Evolutionary conservation across 2,888 invertebrate genomes (phyloP).

Genomic region (Prenolepis imparis): DNA sequence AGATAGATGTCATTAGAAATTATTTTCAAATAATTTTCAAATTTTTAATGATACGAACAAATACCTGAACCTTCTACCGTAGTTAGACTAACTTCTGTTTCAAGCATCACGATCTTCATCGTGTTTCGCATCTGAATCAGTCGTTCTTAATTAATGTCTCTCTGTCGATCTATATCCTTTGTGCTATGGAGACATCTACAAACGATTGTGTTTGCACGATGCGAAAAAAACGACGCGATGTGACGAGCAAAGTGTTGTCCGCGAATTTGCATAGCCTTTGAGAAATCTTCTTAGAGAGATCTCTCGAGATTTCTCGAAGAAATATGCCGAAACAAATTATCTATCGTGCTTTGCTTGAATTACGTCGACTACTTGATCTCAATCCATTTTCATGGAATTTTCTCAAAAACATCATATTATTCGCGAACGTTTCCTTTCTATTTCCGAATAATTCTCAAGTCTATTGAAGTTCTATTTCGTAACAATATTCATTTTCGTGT

Average conservation of each 20-base stretch:
- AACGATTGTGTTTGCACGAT: constrained; percentile 70
- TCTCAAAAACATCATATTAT: neutral
- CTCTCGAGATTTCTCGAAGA: constrained; percentile 43
- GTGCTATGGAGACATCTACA: constrained; percentile 51
- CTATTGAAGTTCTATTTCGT: neutral
- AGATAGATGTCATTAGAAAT: constrained; percentile 14
- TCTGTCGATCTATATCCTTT: constrained; percentile 62
- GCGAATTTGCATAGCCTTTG: constrained; percentile 58
- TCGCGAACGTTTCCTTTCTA: constrained; percentile 8
- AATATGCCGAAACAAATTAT: constrained; percentile 36
- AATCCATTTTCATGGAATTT: constrained; percentile 11
- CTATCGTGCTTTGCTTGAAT: constrained; percentile 64
- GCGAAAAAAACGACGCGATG: constrained; percentile 54
- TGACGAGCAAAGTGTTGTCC: constrained; percentile 55
- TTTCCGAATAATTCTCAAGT: neutral
- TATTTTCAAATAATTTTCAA: neutral
- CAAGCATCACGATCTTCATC: neutral
- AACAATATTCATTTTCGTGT: neutral
- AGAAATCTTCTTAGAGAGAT: constrained; percentile 41
- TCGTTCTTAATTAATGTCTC: constrained; percentile 67
- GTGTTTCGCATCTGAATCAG: constrained; percentile 59
- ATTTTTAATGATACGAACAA: neutral
- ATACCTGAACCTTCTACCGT: neutral
- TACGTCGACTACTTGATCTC: constrained; percentile 22
- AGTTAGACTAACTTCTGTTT: neutral